Evolutionary conservation across 2,888 invertebrate genomes (phyloP).

Genomic region (Silvanus unidentatus): DNA sequence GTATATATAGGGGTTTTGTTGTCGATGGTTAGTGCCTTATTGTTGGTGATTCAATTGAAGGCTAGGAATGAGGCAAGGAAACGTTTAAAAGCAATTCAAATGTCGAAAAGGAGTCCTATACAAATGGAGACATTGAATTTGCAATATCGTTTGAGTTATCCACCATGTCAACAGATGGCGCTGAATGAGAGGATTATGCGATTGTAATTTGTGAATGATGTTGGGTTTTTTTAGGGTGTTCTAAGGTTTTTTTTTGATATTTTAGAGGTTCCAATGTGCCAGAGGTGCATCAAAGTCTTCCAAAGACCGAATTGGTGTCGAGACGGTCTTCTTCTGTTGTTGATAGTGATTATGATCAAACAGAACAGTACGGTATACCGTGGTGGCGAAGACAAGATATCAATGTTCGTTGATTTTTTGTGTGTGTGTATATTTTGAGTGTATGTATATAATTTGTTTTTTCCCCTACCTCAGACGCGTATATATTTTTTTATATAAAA

Average conservation of each 20-base stretch:
- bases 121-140: slow-evolving; percentile 32
- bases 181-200: slow-evolving; percentile 15
- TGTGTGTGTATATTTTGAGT: slow-evolving; percentile 12
- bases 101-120: slow-evolving; percentile 34
- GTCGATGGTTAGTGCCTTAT: slow-evolving; percentile 56
- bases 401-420: slow-evolving; percentile 19
- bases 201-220: slow-evolving; percentile 14
- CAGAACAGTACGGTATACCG: slow-evolving; percentile 44
- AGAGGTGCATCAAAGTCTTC: slow-evolving; percentile 8
- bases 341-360: slow-evolving; percentile 13
- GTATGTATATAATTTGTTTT: too few relatives aligned
- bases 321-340: slow-evolving; percentile 15
- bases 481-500: too few relatives aligned
- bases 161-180: slow-evolving; percentile 22
- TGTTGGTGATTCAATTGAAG: slow-evolving; percentile 60
- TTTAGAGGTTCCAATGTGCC: too few relatives aligned
- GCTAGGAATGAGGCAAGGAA: slow-evolving; percentile 42
- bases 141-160: background rate
- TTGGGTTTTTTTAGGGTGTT: too few relatives aligned
- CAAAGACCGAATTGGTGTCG: slow-evolving; percentile 3
- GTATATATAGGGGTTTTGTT: slow-evolving; percentile 60
- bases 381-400: slow-evolving; percentile 46
- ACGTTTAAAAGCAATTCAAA: slow-evolving; percentile 33
- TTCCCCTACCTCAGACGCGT: background rate
- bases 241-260: slow-evolving; percentile 13